These are phyloP conservation scores for Xiphorhynchus elegans DNA, from an alignment of 2,113 vertebrate genomes.

Conservation along the genomic window DNA sequence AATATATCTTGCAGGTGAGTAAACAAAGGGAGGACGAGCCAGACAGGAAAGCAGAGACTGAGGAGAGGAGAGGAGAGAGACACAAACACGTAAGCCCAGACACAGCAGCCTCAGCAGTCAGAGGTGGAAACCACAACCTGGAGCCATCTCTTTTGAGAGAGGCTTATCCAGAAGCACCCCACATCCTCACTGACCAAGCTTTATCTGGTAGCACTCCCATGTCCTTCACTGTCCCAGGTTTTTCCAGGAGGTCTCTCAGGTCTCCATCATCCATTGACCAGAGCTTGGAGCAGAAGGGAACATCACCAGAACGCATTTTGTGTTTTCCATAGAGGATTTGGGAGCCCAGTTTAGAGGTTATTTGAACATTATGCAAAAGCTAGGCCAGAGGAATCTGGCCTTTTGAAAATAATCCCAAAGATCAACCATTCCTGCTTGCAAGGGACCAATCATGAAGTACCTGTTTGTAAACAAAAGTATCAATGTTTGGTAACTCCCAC, in stretches of 20 bases:
- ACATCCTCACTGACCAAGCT: not conserved
- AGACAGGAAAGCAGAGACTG: not conserved
- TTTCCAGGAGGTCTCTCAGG: not conserved
- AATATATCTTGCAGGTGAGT: slow-evolving; percentile 43
- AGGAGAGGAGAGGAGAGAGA: not conserved
- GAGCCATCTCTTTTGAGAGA: not conserved
- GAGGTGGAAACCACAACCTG: not conserved
- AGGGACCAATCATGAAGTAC: not conserved
- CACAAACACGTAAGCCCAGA: not conserved
- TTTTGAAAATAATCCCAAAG: not conserved
- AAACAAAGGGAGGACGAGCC: slow-evolving; percentile 39
- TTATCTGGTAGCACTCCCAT: not conserved
- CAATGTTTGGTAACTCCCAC: not conserved
- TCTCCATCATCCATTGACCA: not conserved
- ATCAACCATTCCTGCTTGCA: not conserved
- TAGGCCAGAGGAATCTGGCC: not conserved
- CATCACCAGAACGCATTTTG: not conserved
- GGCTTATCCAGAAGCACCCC: not conserved
- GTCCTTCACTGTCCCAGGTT: not conserved
- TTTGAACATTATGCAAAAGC: not conserved
- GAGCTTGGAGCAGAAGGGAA: not conserved
- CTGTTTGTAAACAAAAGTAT: accelerated
- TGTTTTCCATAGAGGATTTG: not conserved
- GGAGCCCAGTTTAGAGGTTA: not conserved
- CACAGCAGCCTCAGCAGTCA: not conserved